Base-by-base conservation (phyloP, 92 coral and sea anemone species). In the Epizoanthus stellaris region DNA sequence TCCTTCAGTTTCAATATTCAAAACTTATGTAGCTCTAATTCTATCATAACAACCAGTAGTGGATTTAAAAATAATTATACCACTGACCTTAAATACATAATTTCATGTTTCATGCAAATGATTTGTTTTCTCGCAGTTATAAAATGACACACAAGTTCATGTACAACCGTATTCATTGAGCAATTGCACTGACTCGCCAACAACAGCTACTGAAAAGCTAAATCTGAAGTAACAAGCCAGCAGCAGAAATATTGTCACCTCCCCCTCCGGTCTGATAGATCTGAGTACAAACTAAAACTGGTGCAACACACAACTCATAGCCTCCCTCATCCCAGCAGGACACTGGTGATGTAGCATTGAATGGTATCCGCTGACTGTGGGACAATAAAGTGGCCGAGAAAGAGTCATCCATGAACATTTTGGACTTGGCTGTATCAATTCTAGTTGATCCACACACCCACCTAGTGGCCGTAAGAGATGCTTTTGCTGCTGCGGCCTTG, bases 191-290 rank as follows among this genome's bases (percentile, higher is more conserved):
- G 56, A 13, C 9, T 45, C 11, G 52, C 52, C 52, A 45, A 45
- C 52, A 45, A 45, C 56, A 52, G 15, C 14, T 10, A 9, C 14
- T 9, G 14, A 52, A 52, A 52, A 1, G n/a, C 77, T 91, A 89
- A 61, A 90, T 42, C 66, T 95, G 98, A 58, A 95, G 54, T 3
- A 95, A 77, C 65, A 95, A 70, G 10, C 97, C 98, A 23, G 95
- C 98, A 67, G 95, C 97, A 45, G 98, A 90, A 73, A 95, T 91
- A 77, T 95, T 95, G 72, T 95, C 98, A 4, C 98, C 98, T 12
- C 98, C 98, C n/a, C 98, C 98, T 56, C 92, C 97, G 4, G 98
- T 95, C 73, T 93, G 98, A 61, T 84, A 80, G 11, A 95, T 91
- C 67, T 93, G 93, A 60, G 98, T 95, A 57, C 98, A 95, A 5